Evolutionary conservation across 2,888 invertebrate genomes (phyloP).

Genomic region (Thyatira batis): DNA sequence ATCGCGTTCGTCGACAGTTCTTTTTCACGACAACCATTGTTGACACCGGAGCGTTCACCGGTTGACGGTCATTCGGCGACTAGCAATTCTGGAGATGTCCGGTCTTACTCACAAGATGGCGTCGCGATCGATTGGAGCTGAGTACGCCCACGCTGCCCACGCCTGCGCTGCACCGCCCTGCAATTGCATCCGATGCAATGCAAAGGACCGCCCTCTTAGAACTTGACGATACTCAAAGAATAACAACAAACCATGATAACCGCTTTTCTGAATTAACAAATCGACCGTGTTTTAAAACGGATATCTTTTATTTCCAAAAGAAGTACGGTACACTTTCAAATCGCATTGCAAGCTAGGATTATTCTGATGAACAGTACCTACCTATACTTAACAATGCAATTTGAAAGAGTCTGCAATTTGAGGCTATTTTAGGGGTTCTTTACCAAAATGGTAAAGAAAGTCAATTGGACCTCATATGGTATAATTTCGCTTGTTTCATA

Average conservation of each 20-base stretch:
- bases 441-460: too few relatives aligned
- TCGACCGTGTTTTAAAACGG: too few relatives aligned
- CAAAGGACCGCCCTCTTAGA: conserved; percentile 53
- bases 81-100: conserved; percentile 57
- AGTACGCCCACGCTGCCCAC: conserved; percentile 74
- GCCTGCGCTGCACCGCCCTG: conserved; percentile 76
- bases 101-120: conserved; percentile 72
- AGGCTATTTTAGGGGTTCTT: too few relatives aligned
- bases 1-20: background rate
- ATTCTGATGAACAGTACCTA: too few relatives aligned
- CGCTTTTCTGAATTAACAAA: too few relatives aligned
- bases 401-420: too few relatives aligned
- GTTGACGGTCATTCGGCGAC: conserved; percentile 38
- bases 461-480: too few relatives aligned
- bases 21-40: background rate
- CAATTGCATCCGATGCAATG: conserved; percentile 61
- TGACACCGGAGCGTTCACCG: conserved; percentile 15
- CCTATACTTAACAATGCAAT: too few relatives aligned
- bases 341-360: too few relatives aligned
- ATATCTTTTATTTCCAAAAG: too few relatives aligned
- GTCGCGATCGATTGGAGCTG: conserved; percentile 70
- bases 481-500: too few relatives aligned
- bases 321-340: too few relatives aligned
- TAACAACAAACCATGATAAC: conserved; percentile 1
- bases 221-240: conserved; percentile 14